Conservation (phyloP, 1,140 invertebrate species). For the Venturia canescens region DNA sequence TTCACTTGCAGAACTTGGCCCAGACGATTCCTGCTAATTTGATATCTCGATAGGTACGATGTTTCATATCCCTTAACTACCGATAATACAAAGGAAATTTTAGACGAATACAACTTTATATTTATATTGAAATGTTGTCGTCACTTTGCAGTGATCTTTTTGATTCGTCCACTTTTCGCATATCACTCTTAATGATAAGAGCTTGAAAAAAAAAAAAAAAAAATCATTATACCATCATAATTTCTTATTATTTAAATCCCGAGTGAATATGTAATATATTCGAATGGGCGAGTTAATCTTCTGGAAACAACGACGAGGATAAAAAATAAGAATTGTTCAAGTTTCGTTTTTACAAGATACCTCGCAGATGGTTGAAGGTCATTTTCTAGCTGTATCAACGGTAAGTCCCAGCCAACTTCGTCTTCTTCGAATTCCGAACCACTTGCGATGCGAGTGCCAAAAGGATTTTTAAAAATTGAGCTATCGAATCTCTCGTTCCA, state of each 20-base stretch:
- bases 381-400: slow-evolving; percentile 77
- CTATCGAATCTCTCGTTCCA: slow-evolving; percentile 47
- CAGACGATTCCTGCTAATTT: slow-evolving; percentile 61
- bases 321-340: not conserved
- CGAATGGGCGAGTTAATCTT: too few relatives aligned
- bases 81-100: too few relatives aligned
- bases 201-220: too few relatives aligned
- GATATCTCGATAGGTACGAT: slow-evolving; percentile 17
- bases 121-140: too few relatives aligned
- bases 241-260: not conserved
- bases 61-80: not conserved
- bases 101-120: too few relatives aligned
- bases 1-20: slow-evolving; percentile 70
- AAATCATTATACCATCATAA: not conserved
- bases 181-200: too few relatives aligned
- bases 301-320: slow-evolving; percentile 43
- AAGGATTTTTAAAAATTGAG: slow-evolving; percentile 69
- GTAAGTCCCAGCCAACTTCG: slow-evolving; percentile 78
- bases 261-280: too few relatives aligned
- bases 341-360: slow-evolving; percentile 58
- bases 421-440: slow-evolving; percentile 77
- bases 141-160: too few relatives aligned
- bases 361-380: slow-evolving; percentile 75
- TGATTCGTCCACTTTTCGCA: too few relatives aligned
- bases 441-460: slow-evolving; percentile 75